Evolutionary conservation across 2,113 vertebrate species (phyloP).

Genomic region (Sterna hirundo): DNA sequence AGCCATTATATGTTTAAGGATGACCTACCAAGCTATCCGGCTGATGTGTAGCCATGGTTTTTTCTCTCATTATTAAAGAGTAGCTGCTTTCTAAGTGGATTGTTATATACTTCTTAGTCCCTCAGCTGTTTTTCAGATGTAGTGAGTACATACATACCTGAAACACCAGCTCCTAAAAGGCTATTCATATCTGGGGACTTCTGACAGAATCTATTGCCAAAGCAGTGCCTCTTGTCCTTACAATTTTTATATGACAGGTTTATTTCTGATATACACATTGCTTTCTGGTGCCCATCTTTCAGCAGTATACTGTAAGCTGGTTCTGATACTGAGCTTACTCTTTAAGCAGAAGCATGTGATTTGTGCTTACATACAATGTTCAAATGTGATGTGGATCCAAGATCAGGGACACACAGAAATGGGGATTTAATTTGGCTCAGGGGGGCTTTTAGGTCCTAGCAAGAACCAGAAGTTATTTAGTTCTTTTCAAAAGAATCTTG

Average conservation of each 20-base stretch:
- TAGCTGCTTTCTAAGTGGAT: not conserved
- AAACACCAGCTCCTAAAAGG: not conserved
- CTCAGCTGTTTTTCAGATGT: not conserved
- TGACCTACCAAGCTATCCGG: not conserved
- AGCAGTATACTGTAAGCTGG: not conserved
- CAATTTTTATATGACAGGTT: not conserved
- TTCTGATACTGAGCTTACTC: not conserved
- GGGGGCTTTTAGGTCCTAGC: not conserved
- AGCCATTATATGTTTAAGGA: not conserved
- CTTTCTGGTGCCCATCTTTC: not conserved
- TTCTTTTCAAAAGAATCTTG: not conserved
- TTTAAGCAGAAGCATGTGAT: not conserved
- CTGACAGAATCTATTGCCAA: not conserved
- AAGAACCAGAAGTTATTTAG: not conserved
- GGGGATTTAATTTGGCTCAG: not conserved
- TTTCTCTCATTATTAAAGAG: not conserved
- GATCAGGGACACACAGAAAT: not conserved
- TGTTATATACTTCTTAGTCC: not conserved
- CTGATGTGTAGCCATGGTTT: not conserved
- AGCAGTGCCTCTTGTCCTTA: not conserved
- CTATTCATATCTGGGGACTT: not conserved
- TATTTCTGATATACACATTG: not conserved
- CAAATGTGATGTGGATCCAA: not conserved
- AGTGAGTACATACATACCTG: not conserved
- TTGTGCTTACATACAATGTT: not conserved